Base-by-base conservation (phyloP, 2,888 invertebrate genomes). In the Apantesis nais region DNA sequence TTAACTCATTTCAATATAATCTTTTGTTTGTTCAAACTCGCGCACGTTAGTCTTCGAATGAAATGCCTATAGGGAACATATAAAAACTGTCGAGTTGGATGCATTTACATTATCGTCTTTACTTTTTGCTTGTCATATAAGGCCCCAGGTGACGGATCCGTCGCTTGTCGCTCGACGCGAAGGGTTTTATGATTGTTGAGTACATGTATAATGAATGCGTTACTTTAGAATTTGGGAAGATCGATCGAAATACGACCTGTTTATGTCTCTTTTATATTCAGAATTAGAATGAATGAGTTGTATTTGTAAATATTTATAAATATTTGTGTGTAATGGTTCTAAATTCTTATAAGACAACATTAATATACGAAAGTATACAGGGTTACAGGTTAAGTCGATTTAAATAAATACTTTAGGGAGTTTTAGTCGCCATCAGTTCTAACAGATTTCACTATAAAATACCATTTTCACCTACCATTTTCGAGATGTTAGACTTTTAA, bases 101-200 rank as follows among this genome's bases (percentile, higher is more conserved):
- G 87, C 86, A 87, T 88, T 86, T 86, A 86, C 86, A 89, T 89
- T 90, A 89, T 82, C 85, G 82, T 86, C 83, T 87, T 87, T 81
- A 83, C 85, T 86, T 82, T 83, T 82, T 83, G 79, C 78, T 85
- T 84, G 86, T 89, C 86, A 86, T 84, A 81, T 74, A 72, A 67
- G 81, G 86, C 82, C 87, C 60, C 74, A 86, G 81, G 89, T 83
- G 82, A 84, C 72, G 63, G 72, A 76, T 80, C 71, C 76, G 78
- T 76, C 83, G 82, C 73, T 78, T 68, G 70, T 75, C 70, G 73
- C 72, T 68, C 74, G 74, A 75, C 76, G 76, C 76, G 82, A 82
- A 82, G 82, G 85, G 77, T 80, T 80, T 82, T 78, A 78, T 80
- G 77, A 79, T 78, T 78, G 75, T 79, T 83, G 76, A 75, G 71